Conservation (phyloP, 2,888 invertebrate genomes). For the Elysia crispata region DNA sequence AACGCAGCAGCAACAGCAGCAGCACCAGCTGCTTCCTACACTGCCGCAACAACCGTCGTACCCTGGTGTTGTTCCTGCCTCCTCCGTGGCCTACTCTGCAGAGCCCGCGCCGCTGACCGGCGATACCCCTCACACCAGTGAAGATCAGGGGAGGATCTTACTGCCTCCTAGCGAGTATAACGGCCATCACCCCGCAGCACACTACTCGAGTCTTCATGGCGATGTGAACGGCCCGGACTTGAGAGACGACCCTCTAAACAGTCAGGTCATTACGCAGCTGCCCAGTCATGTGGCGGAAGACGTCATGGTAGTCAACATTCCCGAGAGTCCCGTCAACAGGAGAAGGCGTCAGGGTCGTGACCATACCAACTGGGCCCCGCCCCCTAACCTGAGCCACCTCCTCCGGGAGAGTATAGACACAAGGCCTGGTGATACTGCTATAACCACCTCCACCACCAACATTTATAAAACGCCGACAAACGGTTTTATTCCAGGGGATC, state of each 20-base stretch:
- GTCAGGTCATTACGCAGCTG: no score
- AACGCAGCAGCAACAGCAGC: slow-evolving; percentile 26
- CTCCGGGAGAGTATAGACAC: background rate
- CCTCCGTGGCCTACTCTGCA: background rate
- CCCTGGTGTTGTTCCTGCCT: background rate
- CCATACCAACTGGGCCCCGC: slow-evolving; percentile 35
- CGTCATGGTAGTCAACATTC: no score
- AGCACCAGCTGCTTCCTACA: background rate
- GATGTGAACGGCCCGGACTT: no score
- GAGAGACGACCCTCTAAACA: no score
- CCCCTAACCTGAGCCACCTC: background rate
- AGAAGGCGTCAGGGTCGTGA: slow-evolving; percentile 30
- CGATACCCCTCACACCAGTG: background rate
- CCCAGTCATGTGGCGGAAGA: no score
- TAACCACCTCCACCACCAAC: no score
- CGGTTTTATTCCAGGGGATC: no score
- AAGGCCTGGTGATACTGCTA: background rate
- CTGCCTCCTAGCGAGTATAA: no score
- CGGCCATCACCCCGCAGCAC: no score
- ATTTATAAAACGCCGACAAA: no score
- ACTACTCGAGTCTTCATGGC: no score
- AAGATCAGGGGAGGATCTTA: no score
- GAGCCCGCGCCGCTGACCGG: background rate
- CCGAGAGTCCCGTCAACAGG: background rate
- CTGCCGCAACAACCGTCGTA: background rate